Conservation (phyloP, 2,113 vertebrate genomes). For the Peromyscus leucopus region DNA sequence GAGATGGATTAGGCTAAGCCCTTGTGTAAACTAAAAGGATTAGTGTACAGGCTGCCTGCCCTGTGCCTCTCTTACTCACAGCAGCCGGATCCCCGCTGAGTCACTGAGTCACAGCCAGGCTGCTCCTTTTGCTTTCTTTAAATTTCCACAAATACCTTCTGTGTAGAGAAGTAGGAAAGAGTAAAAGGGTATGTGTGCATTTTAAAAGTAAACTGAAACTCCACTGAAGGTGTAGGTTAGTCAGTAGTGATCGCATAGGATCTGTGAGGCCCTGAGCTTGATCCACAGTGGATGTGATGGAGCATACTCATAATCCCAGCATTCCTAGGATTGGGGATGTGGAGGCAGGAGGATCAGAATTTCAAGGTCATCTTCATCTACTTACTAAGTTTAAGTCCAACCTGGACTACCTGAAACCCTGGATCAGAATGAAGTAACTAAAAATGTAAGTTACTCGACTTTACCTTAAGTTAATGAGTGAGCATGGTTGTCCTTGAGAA, state of each 20-base stretch:
- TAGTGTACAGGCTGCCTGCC: not conserved
- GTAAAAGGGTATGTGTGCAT: conserved; percentile 45
- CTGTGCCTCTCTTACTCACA: conserved; percentile 24
- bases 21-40: conserved; percentile 55
- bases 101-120: conserved; percentile 54
- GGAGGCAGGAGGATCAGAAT: too few relatives aligned
- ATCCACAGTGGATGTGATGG: not conserved
- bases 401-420: not conserved
- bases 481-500: conserved; percentile 24
- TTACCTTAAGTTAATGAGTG: conserved; percentile 48
- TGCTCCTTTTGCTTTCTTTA: conserved; percentile 70
- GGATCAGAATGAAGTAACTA: not conserved
- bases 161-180: conserved; percentile 51
- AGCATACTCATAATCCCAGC: not conserved
- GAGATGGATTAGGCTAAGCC: conserved; percentile 4
- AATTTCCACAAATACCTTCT: conserved; percentile 49
- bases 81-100: conserved; percentile 47
- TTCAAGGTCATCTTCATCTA: not conserved
- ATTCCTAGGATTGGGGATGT: not conserved
- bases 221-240: not conserved
- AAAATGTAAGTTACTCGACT: conserved; percentile 67
- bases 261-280: not conserved
- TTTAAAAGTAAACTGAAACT: conserved; percentile 36
- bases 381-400: not conserved
- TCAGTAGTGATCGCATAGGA: too few relatives aligned